Conservation (phyloP, 2,113 vertebrate species). For the Archocentrus centrarchus region DNA sequence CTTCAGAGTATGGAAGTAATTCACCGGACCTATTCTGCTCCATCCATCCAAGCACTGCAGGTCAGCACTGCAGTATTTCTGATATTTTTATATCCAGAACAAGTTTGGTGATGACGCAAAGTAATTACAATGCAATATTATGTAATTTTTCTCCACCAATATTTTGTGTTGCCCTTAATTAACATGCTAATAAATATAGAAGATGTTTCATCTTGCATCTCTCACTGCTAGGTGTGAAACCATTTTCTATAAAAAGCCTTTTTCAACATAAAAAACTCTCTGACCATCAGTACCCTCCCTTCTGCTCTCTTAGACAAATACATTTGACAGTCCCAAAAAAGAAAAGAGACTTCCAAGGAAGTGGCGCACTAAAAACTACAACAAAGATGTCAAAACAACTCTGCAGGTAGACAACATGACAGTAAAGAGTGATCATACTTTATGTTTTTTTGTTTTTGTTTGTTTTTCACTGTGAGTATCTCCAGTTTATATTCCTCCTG, state of each 20-base stretch:
- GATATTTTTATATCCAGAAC: neutral
- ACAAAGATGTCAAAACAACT: conserved; percentile 93
- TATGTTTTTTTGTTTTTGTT: neutral
- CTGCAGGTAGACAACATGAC: conserved; percentile 86
- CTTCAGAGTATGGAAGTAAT: conserved; percentile 97
- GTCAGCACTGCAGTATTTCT: conserved; percentile 67
- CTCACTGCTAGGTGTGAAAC: neutral
- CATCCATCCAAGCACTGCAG: conserved; percentile 95
- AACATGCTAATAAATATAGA: conserved; percentile 35
- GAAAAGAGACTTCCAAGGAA: conserved; percentile 91
- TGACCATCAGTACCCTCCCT: neutral
- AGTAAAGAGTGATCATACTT: neutral
- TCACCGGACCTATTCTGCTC: conserved; percentile 94
- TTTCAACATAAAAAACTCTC: neutral
- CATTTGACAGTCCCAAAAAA: conserved; percentile 96
- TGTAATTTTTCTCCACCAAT: neutral
- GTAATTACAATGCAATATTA: neutral
- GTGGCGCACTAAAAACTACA: conserved; percentile 90
- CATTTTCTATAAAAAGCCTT: neutral
- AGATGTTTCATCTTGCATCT: neutral
- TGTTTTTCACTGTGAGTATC: neutral
- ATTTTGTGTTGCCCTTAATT: conserved; percentile 7
- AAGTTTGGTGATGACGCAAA: neutral
- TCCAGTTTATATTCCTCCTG: neutral
- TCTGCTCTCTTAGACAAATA: conserved; percentile 79